Percentiles rank a stretch among this genome's conserved stretches.
phyloP scores from a whole-genome alignment of 2,113 vertebrate genomes.

The Labrus mixtus region DNA sequence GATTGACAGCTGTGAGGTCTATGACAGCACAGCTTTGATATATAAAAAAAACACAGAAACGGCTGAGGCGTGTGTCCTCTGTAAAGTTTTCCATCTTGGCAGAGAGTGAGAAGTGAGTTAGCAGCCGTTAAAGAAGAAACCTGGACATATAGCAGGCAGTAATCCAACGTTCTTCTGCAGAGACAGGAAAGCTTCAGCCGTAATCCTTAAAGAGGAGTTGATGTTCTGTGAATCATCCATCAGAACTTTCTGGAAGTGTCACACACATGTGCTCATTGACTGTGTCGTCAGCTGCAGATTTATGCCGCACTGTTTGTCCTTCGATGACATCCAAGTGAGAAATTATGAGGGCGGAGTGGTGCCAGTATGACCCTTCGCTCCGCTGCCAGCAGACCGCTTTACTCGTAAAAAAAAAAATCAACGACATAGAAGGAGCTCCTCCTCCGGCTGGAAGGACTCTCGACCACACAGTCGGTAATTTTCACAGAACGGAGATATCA shows the following conservation, averaged over 20 bases:
- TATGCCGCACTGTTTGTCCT: constrained; percentile 55
- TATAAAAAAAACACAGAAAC: too few relatives aligned
- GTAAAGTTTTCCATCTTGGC: constrained; percentile 38
- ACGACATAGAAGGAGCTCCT: constrained; percentile 16
- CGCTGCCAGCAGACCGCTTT: constrained; percentile 42
- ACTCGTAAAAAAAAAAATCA: constrained; percentile 17
- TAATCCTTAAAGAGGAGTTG: constrained; percentile 35
- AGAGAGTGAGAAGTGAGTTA: neutral
- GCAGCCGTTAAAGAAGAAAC: neutral
- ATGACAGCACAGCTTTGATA: too few relatives aligned
- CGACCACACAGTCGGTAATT: constrained; percentile 5
- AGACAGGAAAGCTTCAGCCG: constrained; percentile 1
- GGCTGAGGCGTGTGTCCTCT: neutral
- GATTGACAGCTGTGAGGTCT: too few relatives aligned
- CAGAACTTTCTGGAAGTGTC: constrained; percentile 51
- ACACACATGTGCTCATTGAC: constrained; percentile 17
- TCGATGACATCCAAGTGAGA: constrained; percentile 39
- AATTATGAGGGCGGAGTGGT: constrained; percentile 38
- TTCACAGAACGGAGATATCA: constrained; percentile 32
- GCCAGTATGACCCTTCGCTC: neutral
- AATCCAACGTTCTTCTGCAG: constrained; percentile 19
- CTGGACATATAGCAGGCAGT: neutral
- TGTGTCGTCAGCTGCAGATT: constrained; percentile 28
- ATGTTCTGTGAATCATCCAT: constrained; percentile 37
- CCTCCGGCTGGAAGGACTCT: too few relatives aligned